phyloP scores from a whole-genome alignment of 2,797 vertebrate species.

The Takifugu rubripes region DNA sequence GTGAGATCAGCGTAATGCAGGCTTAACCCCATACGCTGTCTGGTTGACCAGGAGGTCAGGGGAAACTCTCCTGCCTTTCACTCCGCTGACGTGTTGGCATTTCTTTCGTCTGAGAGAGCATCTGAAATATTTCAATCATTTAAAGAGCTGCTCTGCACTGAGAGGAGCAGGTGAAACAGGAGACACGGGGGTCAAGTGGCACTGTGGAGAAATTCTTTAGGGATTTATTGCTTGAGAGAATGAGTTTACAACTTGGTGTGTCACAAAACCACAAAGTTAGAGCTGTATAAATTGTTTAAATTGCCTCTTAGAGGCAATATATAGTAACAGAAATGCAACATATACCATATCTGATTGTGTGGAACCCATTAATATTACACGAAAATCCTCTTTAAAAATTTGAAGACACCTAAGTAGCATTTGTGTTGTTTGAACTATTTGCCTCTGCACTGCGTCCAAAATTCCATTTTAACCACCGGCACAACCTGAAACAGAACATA shows the following conservation, averaged over 20 bases:
- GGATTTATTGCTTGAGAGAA: conserved; percentile 26
- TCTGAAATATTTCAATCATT: conserved; percentile 62
- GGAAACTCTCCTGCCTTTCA: conserved; percentile 32
- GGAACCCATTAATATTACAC: too few relatives aligned
- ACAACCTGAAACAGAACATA: not conserved
- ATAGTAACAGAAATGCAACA: too few relatives aligned
- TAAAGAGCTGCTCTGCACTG: conserved; percentile 45
- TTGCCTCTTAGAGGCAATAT: too few relatives aligned
- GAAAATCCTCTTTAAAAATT: too few relatives aligned
- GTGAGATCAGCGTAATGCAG: conserved; percentile 56
- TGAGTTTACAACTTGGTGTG: not conserved
- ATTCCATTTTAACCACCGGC: too few relatives aligned
- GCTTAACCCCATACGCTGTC: conserved; percentile 65
- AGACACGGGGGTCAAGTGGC: conserved; percentile 22
- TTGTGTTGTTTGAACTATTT: too few relatives aligned
- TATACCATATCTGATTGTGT: too few relatives aligned
- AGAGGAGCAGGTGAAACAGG: conserved; percentile 46
- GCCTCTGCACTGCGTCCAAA: too few relatives aligned
- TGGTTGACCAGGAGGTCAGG: conserved; percentile 60
- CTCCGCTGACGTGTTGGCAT: conserved; percentile 42
- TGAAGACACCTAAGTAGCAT: too few relatives aligned
- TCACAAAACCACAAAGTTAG: too few relatives aligned
- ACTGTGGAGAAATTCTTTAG: conserved; percentile 2
- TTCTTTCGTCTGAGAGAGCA: conserved; percentile 54
- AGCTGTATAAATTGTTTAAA: not conserved